Evolutionary conservation across 2,797 vertebrate species (phyloP).

Genomic region (Spea hammondii): DNA sequence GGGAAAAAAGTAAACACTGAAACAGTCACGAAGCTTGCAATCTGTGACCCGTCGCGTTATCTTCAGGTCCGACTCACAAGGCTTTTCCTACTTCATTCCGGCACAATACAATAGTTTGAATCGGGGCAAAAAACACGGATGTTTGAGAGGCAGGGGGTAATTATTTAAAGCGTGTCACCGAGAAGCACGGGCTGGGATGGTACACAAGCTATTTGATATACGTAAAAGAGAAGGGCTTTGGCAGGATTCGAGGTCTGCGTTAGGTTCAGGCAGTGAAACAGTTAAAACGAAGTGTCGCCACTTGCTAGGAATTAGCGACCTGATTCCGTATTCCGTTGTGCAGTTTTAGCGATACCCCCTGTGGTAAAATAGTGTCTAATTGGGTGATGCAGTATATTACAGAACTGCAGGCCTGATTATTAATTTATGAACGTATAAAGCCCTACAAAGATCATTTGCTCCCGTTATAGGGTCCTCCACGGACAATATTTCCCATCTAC

Average conservation of each 20-base stretch:
- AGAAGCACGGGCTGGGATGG: no score
- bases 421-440: constrained; percentile 44
- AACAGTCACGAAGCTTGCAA: no score
- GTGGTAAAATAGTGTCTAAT: constrained; percentile 50
- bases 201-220: background rate
- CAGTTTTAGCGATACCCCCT: constrained; percentile 38
- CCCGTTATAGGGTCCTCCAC: constrained; percentile 40
- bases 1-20: no score
- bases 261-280: background rate
- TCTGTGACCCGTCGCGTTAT: no score
- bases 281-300: constrained; percentile 25
- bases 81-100: no score
- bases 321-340: constrained; percentile 13
- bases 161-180: no score
- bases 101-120: no score
- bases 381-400: constrained; percentile 46
- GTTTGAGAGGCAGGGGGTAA: no score
- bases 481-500: constrained; percentile 50
- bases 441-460: constrained; percentile 51
- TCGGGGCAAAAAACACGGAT: no score
- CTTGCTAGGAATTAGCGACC: constrained; percentile 42
- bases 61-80: no score
- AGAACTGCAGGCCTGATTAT: constrained; percentile 48
- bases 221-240: background rate
- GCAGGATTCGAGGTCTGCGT: background rate